These are phyloP conservation scores for Tupaia tana DNA, from an alignment of 2,113 vertebrate species.

Conservation along the genomic window DNA sequence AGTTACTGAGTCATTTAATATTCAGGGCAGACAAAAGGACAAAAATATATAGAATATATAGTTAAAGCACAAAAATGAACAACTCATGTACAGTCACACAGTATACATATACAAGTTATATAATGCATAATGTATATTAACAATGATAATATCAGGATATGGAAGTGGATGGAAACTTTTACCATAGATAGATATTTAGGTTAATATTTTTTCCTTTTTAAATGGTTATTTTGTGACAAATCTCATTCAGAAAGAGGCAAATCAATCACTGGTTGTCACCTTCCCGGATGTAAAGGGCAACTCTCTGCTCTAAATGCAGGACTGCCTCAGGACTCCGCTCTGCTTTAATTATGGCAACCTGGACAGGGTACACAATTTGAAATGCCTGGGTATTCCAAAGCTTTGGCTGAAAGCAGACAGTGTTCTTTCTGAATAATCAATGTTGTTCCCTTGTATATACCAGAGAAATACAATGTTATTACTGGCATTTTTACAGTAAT, in stretches of 20 bases:
- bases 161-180: not conserved
- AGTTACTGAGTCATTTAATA: not conserved
- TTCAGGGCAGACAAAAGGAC: not conserved
- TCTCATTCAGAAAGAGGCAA: not conserved
- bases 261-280: not conserved
- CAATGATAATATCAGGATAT: not conserved
- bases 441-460: not conserved
- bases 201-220: not conserved
- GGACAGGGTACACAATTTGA: not conserved
- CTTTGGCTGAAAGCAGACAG: slow-evolving; percentile 38
- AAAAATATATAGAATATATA: not conserved
- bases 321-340: not conserved
- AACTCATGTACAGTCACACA: not conserved
- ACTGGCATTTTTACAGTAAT: not conserved
- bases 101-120: not conserved
- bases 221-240: not conserved
- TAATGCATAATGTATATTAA: not conserved
- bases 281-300: not conserved
- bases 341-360: not conserved
- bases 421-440: not conserved
- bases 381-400: not conserved
- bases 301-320: not conserved
- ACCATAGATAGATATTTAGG: not conserved
- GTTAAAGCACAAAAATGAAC: not conserved
- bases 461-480: slow-evolving; percentile 14